Evolutionary conservation across 2,888 invertebrate species (phyloP).

Genomic region (Phengaris arion): DNA sequence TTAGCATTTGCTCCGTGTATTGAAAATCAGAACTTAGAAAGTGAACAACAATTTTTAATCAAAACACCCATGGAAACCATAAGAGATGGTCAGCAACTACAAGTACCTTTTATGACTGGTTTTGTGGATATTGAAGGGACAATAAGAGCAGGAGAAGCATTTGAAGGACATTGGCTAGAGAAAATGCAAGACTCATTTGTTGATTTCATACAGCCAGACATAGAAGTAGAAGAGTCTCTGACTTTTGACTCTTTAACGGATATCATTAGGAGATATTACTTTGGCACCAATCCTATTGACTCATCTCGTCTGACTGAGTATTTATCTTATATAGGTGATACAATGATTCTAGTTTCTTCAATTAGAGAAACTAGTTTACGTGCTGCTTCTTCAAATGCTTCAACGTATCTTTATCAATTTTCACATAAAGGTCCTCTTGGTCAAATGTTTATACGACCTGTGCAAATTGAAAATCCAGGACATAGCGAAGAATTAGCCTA

Average conservation of each 20-base stretch:
- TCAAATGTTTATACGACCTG: constrained; percentile 51
- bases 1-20: constrained; percentile 68
- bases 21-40: constrained; percentile 52
- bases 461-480: constrained; percentile 52
- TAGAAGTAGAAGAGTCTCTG: constrained; percentile 46
- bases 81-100: constrained; percentile 48
- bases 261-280: constrained; percentile 55
- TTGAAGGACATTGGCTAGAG: constrained; percentile 55
- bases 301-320: constrained; percentile 47
- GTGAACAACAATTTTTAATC: constrained; percentile 51
- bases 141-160: constrained; percentile 56
- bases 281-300: constrained; percentile 46
- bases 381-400: constrained; percentile 42
- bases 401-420: constrained; percentile 65
- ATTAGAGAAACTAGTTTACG: constrained; percentile 59
- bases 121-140: constrained; percentile 69
- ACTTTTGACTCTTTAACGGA: constrained; percentile 44
- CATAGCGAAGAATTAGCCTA: constrained; percentile 68
- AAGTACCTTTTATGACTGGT: constrained; percentile 63
- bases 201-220: constrained; percentile 63
- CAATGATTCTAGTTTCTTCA: constrained; percentile 63
- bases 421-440: constrained; percentile 63
- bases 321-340: constrained; percentile 63
- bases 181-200: constrained; percentile 59
- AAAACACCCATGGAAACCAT: constrained; percentile 59